Evolutionary conservation across 2,113 vertebrate species (phyloP), one percentile per base, ranked within the genome.

Genomic region (Oncorhynchus keta): DNA sequence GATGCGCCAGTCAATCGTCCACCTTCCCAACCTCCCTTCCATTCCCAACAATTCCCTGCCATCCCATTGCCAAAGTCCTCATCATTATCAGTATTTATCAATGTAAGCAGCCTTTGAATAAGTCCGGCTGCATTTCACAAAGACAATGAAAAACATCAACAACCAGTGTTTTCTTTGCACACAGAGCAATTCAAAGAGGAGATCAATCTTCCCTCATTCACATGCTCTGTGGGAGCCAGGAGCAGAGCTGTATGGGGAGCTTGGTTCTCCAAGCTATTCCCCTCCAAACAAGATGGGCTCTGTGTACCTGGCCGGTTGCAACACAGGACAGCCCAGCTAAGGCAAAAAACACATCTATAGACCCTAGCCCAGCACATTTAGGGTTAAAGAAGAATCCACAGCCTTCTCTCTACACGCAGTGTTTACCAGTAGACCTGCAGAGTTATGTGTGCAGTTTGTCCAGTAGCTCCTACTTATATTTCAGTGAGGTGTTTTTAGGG

Each of bases 51-150:
- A 72, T 75, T 77, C 64, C 16, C 65, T 20, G 57, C 81, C 79
- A 39, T 59, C 22, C 74, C 51, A 62, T 39, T 16, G 14, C 55
- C 20, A 68, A 72, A 78, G 75, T 83, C 75, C 70, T 73, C 81
- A 79, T 80, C 79, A 74, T 88, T 73, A 90, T 87, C 87, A 87
- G 81, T 86, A 79, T 83, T 87, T 85, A 89, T 85, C 83, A 82
- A 81, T 61, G 77, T 45, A 70, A 26, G 26, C 78, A 32, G 39
- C 70, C 77, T 82, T 83, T 79, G 76, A 83, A 32, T 72, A 72
- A 77, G 69, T 30, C 70, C 75, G 55, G 73, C 78, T 49, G 84
- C 16, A 73, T 77, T 24, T 49, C 64, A 70, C 68, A 77, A 57
- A 86, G 74, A 85, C 76, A 84, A 84, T 81, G 77, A 74, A 78